Conservation (phyloP, 2,888 invertebrate species). For the Carcina quercana region DNA sequence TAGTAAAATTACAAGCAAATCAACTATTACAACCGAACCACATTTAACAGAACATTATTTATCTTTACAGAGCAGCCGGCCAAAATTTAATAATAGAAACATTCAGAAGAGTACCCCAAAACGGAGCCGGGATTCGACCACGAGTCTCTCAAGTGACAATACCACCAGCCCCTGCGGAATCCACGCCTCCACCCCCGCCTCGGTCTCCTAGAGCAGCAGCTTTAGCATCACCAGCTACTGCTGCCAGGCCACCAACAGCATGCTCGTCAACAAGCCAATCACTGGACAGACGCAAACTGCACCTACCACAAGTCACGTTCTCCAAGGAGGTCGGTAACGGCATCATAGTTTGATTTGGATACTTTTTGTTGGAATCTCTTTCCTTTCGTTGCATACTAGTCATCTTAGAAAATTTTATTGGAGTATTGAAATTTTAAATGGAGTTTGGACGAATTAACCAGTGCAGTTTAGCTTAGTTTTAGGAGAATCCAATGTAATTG, state of each 20-base stretch:
- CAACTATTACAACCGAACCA: too few relatives aligned
- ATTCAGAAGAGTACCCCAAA: conserved; percentile 75
- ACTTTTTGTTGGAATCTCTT: conserved; percentile 4
- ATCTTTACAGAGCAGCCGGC: conserved; percentile 78
- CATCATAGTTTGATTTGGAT: conserved; percentile 79
- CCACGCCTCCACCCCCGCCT: conserved; percentile 56
- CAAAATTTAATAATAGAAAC: conserved; percentile 81
- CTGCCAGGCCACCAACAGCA: conserved; percentile 78
- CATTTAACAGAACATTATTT: too few relatives aligned
- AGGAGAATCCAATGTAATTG: too few relatives aligned
- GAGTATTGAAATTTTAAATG: neutral
- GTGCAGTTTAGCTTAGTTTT: too few relatives aligned
- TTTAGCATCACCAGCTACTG: conserved; percentile 54
- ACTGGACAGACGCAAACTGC: conserved; percentile 77
- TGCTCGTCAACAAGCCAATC: conserved; percentile 80
- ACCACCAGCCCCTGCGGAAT: conserved; percentile 38
- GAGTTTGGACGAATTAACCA: too few relatives aligned
- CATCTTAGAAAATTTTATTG: conserved; percentile 26
- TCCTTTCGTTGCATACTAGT: conserved; percentile 29
- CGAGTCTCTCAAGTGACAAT: conserved; percentile 43
- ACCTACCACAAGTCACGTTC: conserved; percentile 88
- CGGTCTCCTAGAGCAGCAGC: conserved; percentile 51
- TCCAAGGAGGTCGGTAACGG: conserved; percentile 94
- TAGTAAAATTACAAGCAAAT: too few relatives aligned
- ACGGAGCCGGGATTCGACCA: conserved; percentile 42